Percentiles rank a stretch among this genome's conserved stretches.
Conservation (phyloP, 2,888 invertebrate species). For the Patella pellucida region DNA sequence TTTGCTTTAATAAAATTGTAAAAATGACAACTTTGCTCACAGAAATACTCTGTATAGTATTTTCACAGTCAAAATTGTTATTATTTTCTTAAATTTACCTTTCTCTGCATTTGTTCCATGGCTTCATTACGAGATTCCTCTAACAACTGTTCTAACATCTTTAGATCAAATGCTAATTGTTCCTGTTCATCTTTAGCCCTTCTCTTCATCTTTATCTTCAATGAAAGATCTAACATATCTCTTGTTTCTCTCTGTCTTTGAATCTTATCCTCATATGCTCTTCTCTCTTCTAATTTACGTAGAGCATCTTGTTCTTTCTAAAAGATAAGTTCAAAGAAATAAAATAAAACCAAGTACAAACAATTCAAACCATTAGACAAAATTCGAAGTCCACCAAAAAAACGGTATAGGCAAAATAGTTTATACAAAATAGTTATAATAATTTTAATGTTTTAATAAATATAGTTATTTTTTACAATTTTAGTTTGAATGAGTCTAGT, state of each 20-base stretch:
- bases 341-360: too few species aligned
- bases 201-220: slow-evolving; percentile 66
- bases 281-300: slow-evolving; percentile 65
- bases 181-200: slow-evolving; percentile 68
- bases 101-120: slow-evolving; percentile 65
- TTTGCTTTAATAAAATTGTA: background rate
- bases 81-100: slow-evolving; percentile 49
- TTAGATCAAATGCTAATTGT: slow-evolving; percentile 70
- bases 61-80: background rate
- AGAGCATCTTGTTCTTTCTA: slow-evolving; percentile 66
- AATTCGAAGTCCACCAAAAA: too few species aligned
- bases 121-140: slow-evolving; percentile 68
- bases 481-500: too few species aligned
- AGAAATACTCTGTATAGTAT: background rate
- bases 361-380: too few species aligned
- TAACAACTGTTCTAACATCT: slow-evolving; percentile 68
- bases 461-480: too few species aligned
- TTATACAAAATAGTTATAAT: too few species aligned
- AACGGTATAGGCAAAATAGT: too few species aligned
- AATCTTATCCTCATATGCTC: slow-evolving; percentile 63
- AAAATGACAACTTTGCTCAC: background rate
- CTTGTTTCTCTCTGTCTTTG: slow-evolving; percentile 62
- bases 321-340: slow-evolving; percentile 18
- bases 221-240: slow-evolving; percentile 61
- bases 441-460: too few species aligned